phyloP scores from a whole-genome alignment of 92 coral and sea anemone genomes.

The Porites lobata region DNA sequence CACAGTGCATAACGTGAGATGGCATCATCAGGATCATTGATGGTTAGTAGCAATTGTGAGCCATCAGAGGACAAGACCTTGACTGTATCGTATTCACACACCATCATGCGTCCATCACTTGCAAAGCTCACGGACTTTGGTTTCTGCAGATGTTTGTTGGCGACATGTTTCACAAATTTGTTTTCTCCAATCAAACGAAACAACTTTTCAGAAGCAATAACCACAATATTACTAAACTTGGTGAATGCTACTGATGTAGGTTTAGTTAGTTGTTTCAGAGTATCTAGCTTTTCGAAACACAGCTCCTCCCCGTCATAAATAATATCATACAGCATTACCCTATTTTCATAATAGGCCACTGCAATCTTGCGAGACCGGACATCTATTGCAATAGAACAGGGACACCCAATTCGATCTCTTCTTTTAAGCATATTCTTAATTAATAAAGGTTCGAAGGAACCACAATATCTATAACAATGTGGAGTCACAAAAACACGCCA shows the following conservation, averaged over 20 bases:
- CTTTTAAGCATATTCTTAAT: background rate
- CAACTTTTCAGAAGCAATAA: background rate
- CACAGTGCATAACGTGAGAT: background rate
- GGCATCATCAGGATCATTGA: background rate
- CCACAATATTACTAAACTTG: background rate
- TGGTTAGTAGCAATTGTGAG: background rate
- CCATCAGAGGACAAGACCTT: slow-evolving; percentile 31
- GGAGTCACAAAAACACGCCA: slow-evolving; percentile 50
- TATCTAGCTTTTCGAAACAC: no score
- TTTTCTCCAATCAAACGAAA: slow-evolving; percentile 51
- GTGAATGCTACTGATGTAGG: slow-evolving; percentile 13
- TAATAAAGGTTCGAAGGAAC: background rate
- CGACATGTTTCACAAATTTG: slow-evolving; percentile 36
- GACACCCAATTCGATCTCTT: background rate
- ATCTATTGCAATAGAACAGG: background rate
- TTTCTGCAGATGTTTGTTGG: background rate
- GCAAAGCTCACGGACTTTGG: background rate
- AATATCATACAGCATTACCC: background rate
- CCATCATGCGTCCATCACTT: slow-evolving; percentile 1
- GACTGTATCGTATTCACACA: background rate
- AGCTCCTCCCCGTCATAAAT: no score
- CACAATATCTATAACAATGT: background rate
- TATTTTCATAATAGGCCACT: slow-evolving; percentile 3
- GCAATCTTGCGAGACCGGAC: background rate
- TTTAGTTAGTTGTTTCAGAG: background rate